Base-by-base conservation (phyloP, 1,140 invertebrate species). In the Diorhabda elongata region DNA sequence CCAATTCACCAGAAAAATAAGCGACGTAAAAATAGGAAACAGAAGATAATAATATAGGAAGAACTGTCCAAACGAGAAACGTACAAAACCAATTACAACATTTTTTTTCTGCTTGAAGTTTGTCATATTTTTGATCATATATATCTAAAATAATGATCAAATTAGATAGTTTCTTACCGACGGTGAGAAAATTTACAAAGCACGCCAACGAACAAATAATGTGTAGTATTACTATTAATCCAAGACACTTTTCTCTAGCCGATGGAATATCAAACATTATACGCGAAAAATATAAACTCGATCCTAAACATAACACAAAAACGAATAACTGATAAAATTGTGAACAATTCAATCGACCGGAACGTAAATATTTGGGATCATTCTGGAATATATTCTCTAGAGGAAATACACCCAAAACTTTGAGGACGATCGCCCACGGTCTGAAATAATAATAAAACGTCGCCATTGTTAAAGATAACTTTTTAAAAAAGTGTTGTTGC, bases 331-430 rank as follows among this genome's bases (percentile, higher is more conserved):
- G 47, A 52, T n/a, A 52, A 8, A 62, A 5, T n/a, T 11, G 61
- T 5, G 11, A 61, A 8, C 9, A 60, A 61, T 71, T 74, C 4
- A 56, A 61, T 9, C 59, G 45, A 42, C 44, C 59, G 8, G 61
- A 69, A 8, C 56, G 41, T 3, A 74, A 64, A 0, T 67, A 44
- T 5, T 65, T 47, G 0, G 71, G 69, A 59, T 74, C 58, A 2
- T 7, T 11, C 6, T 5, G 45, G 3, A 64, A 42, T 6, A 71
- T 59, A 61, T 74, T 73, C 47, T 71, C 44, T 4, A 74, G 44
- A 2, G 73, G 71, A 42, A 70, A 73, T 41, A 68, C 59, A n/a
- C 73, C 73, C 42, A 67, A 43, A 44, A 69, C 7, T 61, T 70
- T 70, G 11, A 69, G 59, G 7, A 72, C 41, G 5, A 74, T 6